Evolutionary conservation across 2,797 vertebrate species (phyloP).

Genomic region (Paratrypauchen microcephalus): DNA sequence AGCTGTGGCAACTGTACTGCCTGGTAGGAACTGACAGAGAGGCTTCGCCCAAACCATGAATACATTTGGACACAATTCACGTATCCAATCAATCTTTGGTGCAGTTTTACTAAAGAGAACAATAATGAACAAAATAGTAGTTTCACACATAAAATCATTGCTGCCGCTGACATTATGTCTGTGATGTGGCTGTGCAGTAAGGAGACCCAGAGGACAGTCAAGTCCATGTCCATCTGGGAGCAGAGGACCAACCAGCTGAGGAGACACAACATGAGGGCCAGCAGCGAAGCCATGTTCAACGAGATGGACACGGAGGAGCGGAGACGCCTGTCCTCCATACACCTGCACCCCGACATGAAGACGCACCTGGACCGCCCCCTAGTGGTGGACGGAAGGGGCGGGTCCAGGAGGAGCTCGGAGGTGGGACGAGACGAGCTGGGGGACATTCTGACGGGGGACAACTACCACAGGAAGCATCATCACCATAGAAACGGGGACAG

Average conservation of each 20-base stretch:
- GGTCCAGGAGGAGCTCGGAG: conserved; percentile 31
- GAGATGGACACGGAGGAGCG: conserved; percentile 92
- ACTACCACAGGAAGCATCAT: conserved; percentile 75
- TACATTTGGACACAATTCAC: too few species aligned
- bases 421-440: conserved; percentile 11
- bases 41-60: neutral
- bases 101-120: neutral
- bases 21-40: neutral
- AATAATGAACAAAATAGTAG: neutral
- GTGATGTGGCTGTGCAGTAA: conserved; percentile 76
- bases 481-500: conserved; percentile 76
- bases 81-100: neutral
- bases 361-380: conserved; percentile 92
- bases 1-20: neutral
- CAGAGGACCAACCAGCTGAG: conserved; percentile 94
- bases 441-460: conserved; percentile 27
- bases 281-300: conserved; percentile 92
- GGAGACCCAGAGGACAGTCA: conserved; percentile 86
- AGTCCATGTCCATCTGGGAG: conserved; percentile 94
- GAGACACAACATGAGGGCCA: conserved; percentile 87
- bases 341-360: conserved; percentile 92
- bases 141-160: neutral
- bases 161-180: conserved; percentile 8
- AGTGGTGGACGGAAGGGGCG: conserved; percentile 80
- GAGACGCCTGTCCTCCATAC: conserved; percentile 82